Base-by-base conservation (phyloP, 2,113 vertebrate species). In the Megatriorchis doriae region DNA sequence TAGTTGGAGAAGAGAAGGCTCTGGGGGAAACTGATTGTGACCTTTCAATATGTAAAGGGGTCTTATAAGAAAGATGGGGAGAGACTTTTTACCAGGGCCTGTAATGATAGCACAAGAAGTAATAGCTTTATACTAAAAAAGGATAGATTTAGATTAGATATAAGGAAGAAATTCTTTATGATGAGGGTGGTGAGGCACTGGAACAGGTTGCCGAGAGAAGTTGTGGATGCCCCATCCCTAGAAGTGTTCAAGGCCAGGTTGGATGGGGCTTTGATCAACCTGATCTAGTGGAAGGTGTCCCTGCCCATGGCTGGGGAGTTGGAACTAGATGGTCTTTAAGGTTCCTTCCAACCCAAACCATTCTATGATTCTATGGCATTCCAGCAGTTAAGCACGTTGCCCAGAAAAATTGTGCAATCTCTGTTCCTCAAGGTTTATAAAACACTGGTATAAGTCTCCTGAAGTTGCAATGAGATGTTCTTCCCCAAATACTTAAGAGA, bases 261-360 rank as follows among this genome's bases (percentile, higher is more conserved):
- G 36, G 31, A 73, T 11, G 4, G 9, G 13, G 0, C 12, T 73
- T 63, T 78, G 34, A 45, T 32, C 56, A 92, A 31, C 10, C 5
- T n/a, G 16, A 6, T 9, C 25, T 53, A 0, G 0, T 55, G 38
- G 20, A 72, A 53, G 12, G 4, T n/a, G 4, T 26, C 53, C 13
- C 18, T 74, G 48, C 15, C 8, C 8, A 6, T 43, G 15, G 6
- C 4, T 7, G 34, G 8, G 13, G 14, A 1, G 0, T 3, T 43
- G 11, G 31, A 43, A 74, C 20, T 61, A 17, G 11, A 36, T 19
- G 3, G 14, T 29, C 53, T 50, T 75, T 72, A 62, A 16, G 13
- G 7, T 66, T 5, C 11, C 6, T 83, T 73, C 31, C 61, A 78
- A 43, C 7, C 42, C 11, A 71, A 67, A 81, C 8, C 4, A 2